Base-by-base conservation (phyloP, 2,888 invertebrate genomes). In the Stenodema calcarata region DNA sequence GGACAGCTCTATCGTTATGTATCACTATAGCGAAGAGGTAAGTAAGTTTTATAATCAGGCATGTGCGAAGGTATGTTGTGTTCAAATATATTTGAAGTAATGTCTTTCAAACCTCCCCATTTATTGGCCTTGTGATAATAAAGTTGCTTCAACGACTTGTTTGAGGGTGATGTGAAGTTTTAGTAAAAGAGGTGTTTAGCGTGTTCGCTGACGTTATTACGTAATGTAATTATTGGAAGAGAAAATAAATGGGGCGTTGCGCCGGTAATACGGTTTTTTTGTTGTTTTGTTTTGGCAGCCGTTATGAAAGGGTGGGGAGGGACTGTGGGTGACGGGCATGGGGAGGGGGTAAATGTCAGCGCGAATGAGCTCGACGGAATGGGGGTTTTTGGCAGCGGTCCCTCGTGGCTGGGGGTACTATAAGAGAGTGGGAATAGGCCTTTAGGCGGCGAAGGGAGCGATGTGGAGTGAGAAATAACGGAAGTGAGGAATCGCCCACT, bases 201-300 rank as follows among this genome's bases (percentile, higher is more conserved):
- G 50, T 62, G 62, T 27, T 62, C 23, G 23, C 23, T 27, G 62
- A 62, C 62, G 9, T 62, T 62, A 23, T 62, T 62, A n/a, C 62
- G 18, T 27, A n/a, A 41, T 73, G 73, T 73, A 73, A 73, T 73
- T 73, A 80, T 80, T 50, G 54, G 41, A 27, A 35, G 82, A 69
- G 82, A 42, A 27, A 62, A 82, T 42, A 82, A 82, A 82, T 82
- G 82, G 82, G 82, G 41, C 82, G 70, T 82, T 69, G 82, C 80
- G 80, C 54, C 35, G 82, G 82, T 82, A 82, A 82, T 82, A 82
- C n/a, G 69, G 42, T 47, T 47, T 62, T 62, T 82, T 35, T n/a
- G 80, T 47, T n/a, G n/a, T n/a, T n/a, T n/a, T n/a, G n/a, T n/a
- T n/a, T 44, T 50, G 50, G 80, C 80, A 54, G 80, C 47, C 28